Evolutionary conservation across 2,888 invertebrate species (phyloP).

Genomic region (Cerastis leucographa): DNA sequence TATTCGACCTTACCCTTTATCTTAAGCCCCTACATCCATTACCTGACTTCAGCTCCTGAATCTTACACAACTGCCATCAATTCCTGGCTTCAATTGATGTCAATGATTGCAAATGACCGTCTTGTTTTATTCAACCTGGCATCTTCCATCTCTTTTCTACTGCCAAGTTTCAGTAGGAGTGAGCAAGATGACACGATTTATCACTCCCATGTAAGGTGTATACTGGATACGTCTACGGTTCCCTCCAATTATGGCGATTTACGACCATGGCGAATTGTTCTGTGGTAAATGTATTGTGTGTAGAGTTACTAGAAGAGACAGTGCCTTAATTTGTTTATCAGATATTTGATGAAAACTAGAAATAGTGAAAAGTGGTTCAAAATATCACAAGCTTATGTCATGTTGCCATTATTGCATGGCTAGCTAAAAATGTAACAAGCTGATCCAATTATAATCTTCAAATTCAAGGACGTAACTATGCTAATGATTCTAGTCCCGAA

Average conservation of each 20-base stretch:
- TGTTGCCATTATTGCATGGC: not conserved
- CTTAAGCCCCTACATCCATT: constrained; percentile 30
- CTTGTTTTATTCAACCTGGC: constrained; percentile 54
- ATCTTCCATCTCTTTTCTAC: constrained; percentile 24
- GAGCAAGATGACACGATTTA: constrained; percentile 42
- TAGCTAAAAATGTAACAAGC: not conserved
- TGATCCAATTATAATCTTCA: too few relatives aligned
- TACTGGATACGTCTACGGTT: constrained; percentile 68
- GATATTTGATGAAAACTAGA: not conserved
- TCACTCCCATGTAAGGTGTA: constrained; percentile 57
- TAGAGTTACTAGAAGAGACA: constrained; percentile 53
- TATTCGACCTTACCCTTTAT: not conserved
- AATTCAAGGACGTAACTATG: too few relatives aligned
- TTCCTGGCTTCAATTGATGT: constrained; percentile 56
- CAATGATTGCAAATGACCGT: constrained; percentile 65
- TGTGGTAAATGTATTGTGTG: constrained; percentile 47
- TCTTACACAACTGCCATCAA: constrained; percentile 46
- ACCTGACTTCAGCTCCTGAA: constrained; percentile 29
- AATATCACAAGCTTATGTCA: not conserved
- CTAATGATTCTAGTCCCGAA: too few relatives aligned
- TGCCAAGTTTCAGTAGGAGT: constrained; percentile 3
- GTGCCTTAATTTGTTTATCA: not conserved
- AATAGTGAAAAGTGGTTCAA: not conserved
- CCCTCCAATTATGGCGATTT: constrained; percentile 82
- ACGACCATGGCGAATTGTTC: constrained; percentile 75